A percentile compares a stretch with the other conserved stretches of the same genome.
phyloP scores from a whole-genome alignment of 2,113 vertebrate genomes.

The Pipra filicauda region DNA sequence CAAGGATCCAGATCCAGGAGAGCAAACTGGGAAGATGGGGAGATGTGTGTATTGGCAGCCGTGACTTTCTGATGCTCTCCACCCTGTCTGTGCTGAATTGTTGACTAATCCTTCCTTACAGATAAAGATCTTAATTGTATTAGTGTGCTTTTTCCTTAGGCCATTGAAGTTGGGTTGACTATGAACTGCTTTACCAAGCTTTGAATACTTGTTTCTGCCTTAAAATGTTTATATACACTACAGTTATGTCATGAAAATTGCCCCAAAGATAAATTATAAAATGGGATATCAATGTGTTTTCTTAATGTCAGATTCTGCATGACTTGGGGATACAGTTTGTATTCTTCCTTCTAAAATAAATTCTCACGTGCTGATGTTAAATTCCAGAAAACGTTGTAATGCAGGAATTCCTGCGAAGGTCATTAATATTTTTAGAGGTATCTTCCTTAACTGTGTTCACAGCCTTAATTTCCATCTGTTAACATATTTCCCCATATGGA shows the following conservation, averaged over 20 bases:
- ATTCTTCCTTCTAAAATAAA: neutral
- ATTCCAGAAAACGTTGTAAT: neutral
- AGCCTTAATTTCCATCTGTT: neutral
- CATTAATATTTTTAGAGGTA: neutral
- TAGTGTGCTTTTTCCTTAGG: neutral
- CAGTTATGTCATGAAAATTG: neutral
- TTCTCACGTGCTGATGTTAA: neutral
- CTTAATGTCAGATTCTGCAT: neutral
- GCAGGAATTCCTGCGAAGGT: neutral
- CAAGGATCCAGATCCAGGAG: neutral
- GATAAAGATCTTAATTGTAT: neutral
- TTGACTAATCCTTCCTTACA: neutral
- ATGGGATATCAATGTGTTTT: neutral
- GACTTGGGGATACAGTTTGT: neutral
- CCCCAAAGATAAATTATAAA: fast-evolving
- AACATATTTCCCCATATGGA: neutral
- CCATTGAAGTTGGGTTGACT: neutral
- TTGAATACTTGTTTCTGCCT: neutral
- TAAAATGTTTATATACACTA: neutral
- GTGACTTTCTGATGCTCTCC: neutral
- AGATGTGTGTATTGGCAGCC: neutral
- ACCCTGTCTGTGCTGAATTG: neutral
- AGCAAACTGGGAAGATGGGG: neutral
- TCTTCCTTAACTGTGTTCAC: neutral
- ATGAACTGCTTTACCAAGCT: neutral